These are phyloP conservation scores for Teleogryllus occipitalis DNA, from an alignment of 1,140 invertebrate species.

Conservation along the genomic window DNA sequence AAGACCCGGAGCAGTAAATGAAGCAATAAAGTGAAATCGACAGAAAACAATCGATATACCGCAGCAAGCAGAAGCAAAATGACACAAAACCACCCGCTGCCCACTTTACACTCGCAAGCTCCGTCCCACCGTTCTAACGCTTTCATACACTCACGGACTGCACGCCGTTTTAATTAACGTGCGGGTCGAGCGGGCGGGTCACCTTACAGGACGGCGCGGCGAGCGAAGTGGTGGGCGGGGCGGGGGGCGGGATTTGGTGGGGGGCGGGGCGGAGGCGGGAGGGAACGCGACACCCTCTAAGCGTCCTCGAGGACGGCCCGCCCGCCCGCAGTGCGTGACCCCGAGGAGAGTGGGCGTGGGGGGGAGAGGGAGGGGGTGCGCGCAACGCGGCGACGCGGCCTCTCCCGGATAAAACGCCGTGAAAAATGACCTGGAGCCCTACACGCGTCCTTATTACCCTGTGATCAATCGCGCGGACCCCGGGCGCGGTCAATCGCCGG, in stretches of 20 bases:
- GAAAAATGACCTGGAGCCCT: neutral
- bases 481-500: neutral
- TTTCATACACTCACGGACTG: neutral
- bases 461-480: neutral
- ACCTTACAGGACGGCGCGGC: neutral
- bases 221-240: neutral
- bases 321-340: too few relatives aligned
- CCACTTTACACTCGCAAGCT: too few relatives aligned
- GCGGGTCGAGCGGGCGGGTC: neutral
- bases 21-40: too few relatives aligned
- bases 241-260: too few relatives aligned
- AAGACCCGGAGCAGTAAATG: too few relatives aligned
- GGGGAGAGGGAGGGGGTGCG: too few relatives aligned
- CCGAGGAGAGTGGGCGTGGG: too few relatives aligned
- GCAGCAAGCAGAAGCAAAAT: too few relatives aligned
- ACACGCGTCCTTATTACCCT: neutral
- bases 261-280: neutral
- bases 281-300: neutral
- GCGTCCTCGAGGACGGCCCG: neutral
- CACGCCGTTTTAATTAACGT: neutral
- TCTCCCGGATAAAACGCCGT: neutral
- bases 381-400: too few relatives aligned
- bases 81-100: too few relatives aligned
- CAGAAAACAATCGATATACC: too few relatives aligned
- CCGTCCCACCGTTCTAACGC: neutral